Conservation (phyloP, 2,113 vertebrate genomes). For the Protobothrops flavoviridis region DNA sequence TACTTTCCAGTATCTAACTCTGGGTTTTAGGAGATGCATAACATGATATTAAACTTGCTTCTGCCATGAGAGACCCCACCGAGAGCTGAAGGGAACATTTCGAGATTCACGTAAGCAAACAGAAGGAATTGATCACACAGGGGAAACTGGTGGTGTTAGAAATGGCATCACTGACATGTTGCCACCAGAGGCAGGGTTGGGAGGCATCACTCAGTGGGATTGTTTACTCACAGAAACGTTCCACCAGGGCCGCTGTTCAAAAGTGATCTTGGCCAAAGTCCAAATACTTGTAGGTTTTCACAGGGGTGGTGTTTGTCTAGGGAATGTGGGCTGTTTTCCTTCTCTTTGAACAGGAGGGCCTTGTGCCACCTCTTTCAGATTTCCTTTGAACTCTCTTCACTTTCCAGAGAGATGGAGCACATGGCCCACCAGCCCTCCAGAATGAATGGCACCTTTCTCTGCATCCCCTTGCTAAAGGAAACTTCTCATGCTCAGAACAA, state of each 20-base stretch:
- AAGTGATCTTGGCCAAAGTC: neutral
- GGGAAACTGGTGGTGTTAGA: neutral
- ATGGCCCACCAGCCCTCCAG: neutral
- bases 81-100: neutral
- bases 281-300: neutral
- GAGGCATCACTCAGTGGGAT: neutral
- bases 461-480: neutral
- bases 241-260: neutral
- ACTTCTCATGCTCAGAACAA: neutral
- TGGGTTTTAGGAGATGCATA: neutral
- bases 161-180: neutral
- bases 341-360: neutral
- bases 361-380: neutral
- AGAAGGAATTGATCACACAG: neutral
- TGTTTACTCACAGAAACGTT: neutral
- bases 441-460: neutral
- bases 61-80: neutral
- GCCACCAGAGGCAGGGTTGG: neutral
- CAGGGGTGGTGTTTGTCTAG: neutral
- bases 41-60: neutral
- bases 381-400: neutral
- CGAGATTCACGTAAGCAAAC: neutral
- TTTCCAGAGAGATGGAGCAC: neutral
- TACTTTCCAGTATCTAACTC: neutral
- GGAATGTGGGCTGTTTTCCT: neutral